Evolutionary conservation across 2,113 vertebrate genomes (phyloP), one percentile per base, ranked within the genome.

Genomic region (Lynx canadensis): DNA sequence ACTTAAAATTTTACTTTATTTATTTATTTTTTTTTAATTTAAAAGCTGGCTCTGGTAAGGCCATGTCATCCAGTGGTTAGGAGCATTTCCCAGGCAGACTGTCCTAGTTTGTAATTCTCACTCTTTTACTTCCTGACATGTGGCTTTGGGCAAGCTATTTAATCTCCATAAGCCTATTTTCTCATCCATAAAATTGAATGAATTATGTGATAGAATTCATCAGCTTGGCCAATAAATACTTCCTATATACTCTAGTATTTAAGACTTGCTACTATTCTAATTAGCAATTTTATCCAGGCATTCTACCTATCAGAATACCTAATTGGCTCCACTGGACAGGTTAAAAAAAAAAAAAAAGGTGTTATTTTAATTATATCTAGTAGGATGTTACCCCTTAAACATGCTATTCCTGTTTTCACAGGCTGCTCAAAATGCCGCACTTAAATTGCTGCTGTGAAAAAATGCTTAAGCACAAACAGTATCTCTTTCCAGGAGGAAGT

Each of bases 321-420:
- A 60, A 48, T 3, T 80, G 81, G 31, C n/a, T 95, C 31, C 41
- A 21, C 11, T 36, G 50, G 63, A 69, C 14, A 86, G 68, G 50
- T 48, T 8, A 4, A 3, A 10, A 38, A 31, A 19, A 31, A 41
- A 41, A 45, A 45, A 45, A 33, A 41, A 79, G 14, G 50, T 83
- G 18, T 84, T 68, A 69, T 78, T 94, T 86, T 93, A 88, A 91
- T 94, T 80, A 87, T 29, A 71, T 31, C n/a, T 91, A 38, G 65
- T 66, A 60, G 69, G 57, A 73, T 81, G 9, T 57, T 90, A 63
- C 73, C 65, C n/a, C 27, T 71, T 80, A 38, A 85, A 48, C 31
- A 31, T 27, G 57, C 73, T 76, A n/a, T 92, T 95, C 92, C 83
- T 93, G 60, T 89, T 91, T 82, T 55, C 50, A 52, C 10, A 41